These are phyloP conservation scores for Clarias fuscus DNA, from an alignment of 2,797 vertebrate species.

Conservation along the genomic window DNA sequence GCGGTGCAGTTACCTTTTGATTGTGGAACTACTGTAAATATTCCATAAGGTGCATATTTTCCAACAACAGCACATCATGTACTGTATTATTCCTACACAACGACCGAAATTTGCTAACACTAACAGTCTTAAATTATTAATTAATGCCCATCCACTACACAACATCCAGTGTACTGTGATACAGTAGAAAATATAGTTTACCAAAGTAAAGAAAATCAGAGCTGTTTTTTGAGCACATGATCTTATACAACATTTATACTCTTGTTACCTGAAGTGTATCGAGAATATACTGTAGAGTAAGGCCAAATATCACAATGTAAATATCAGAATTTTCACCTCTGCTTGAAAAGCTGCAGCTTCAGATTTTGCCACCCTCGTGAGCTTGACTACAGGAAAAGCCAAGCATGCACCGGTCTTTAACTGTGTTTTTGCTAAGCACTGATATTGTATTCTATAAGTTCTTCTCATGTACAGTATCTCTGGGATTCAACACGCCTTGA, in stretches of 20 bases:
- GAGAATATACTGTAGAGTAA: neutral
- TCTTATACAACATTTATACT: neutral
- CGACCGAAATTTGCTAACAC: neutral
- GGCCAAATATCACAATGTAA: neutral
- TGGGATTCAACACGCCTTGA: constrained; percentile 59
- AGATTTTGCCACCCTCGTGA: neutral
- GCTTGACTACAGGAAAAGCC: neutral
- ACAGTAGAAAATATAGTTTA: neutral
- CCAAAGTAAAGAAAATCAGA: neutral
- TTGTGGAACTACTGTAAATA: no score
- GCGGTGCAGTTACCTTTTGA: no score
- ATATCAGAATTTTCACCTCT: neutral
- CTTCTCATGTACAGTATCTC: constrained; percentile 57
- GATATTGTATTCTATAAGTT: constrained; percentile 26
- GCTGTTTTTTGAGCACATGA: neutral
- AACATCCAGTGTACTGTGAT: neutral
- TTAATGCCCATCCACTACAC: neutral
- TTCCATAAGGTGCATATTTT: neutral
- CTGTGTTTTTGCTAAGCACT: neutral
- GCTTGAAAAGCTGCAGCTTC: neutral
- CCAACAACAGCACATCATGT: neutral
- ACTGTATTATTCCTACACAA: neutral
- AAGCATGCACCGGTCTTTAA: neutral
- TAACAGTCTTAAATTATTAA: neutral
- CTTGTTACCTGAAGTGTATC: neutral